These are phyloP conservation scores for Eupithecia exiguata DNA, from an alignment of 2,888 invertebrate species.

Conservation along the genomic window DNA sequence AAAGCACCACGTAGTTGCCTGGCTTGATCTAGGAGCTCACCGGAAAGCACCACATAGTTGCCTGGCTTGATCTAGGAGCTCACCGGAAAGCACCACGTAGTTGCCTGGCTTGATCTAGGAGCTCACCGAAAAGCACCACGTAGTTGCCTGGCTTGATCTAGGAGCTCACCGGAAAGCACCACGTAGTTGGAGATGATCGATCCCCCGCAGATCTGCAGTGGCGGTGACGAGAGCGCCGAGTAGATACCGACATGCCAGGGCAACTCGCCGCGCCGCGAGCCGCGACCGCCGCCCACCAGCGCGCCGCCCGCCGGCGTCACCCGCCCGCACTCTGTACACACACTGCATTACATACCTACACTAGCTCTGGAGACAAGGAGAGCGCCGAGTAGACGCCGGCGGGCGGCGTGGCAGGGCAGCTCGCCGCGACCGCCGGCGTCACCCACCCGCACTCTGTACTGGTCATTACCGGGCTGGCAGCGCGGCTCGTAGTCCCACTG, in stretches of 20 bases:
- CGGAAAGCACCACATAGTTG: no score
- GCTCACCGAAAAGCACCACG: no score
- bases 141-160: background rate
- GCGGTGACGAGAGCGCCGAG: conserved; percentile 59
- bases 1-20: no score
- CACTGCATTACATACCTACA: background rate
- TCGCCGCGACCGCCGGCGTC: no score
- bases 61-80: background rate
- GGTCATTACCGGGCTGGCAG: conserved; percentile 33
- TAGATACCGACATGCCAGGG: conserved; percentile 85
- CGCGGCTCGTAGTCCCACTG: conserved; percentile 35
- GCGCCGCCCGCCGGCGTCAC: conserved; percentile 13
- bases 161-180: conserved; percentile 60
- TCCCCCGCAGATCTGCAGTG: conserved; percentile 83
- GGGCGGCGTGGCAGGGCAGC: no score
- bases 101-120: conserved; percentile 21
- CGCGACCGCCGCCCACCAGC: conserved; percentile 18
- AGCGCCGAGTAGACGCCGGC: conserved; percentile 75
- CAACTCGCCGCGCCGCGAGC: conserved; percentile 48
- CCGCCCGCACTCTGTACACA: conserved; percentile 20
- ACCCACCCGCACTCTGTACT: background rate
- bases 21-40: no score
- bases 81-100: conserved; percentile 64
- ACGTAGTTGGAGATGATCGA: conserved; percentile 71
- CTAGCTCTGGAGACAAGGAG: conserved; percentile 27